phyloP scores from a whole-genome alignment of 1,140 invertebrate species.

The Phymastichus coffea region DNA sequence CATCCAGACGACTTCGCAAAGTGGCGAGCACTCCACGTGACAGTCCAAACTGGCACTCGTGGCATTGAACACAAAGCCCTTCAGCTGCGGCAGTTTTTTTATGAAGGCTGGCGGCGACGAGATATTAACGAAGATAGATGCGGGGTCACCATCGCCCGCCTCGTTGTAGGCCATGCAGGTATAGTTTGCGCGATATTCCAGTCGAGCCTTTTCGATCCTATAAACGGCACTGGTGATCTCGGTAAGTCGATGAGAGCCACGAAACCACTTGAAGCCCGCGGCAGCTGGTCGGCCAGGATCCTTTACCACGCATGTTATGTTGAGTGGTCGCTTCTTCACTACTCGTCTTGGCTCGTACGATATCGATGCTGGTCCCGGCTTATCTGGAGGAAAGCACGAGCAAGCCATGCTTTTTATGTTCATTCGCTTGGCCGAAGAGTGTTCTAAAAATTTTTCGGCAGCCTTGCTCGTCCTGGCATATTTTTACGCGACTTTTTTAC shows the following conservation, averaged over 20 bases:
- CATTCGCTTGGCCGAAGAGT: no score
- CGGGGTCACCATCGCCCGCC: constrained; percentile 75
- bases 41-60: constrained; percentile 79
- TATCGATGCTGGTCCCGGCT: constrained; percentile 72
- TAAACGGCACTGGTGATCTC: constrained; percentile 73
- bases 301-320: constrained; percentile 77
- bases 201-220: constrained; percentile 75
- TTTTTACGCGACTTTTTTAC: no score
- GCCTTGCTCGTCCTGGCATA: no score
- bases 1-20: constrained; percentile 81
- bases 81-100: constrained; percentile 75
- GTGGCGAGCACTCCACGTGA: constrained; percentile 83
- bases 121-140: constrained; percentile 74
- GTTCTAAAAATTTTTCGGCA: no score
- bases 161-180: constrained; percentile 81
- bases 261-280: constrained; percentile 75
- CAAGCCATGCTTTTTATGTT: no score
- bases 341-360: constrained; percentile 72
- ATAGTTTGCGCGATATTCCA: constrained; percentile 83
- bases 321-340: constrained; percentile 76
- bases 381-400: constrained; percentile 57
- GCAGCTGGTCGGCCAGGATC: constrained; percentile 77
- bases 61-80: constrained; percentile 73
- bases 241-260: constrained; percentile 69
- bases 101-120: constrained; percentile 86